A percentile compares a stretch with the other conserved stretches of the same genome.
Evolutionary conservation across 2,113 vertebrate species (phyloP).

Genomic region (Apus apus): DNA sequence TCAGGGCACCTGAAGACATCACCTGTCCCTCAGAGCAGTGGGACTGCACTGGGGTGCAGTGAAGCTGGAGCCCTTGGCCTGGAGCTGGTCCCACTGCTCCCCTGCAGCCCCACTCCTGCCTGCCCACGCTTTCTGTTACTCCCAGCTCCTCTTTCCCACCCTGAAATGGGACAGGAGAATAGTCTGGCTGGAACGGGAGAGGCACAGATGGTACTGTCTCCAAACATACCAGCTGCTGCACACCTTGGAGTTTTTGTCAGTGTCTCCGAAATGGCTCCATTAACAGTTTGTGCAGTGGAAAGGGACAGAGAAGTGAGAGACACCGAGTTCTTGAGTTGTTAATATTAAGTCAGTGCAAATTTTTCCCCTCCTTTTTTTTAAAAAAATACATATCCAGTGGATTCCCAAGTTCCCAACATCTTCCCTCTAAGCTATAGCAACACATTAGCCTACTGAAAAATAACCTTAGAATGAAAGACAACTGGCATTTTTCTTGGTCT

Average conservation of each 20-base stretch:
- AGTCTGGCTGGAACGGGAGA: constrained; percentile 20
- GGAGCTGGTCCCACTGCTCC: background rate
- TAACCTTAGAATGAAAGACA: background rate
- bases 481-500: background rate
- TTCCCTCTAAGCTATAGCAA: background rate
- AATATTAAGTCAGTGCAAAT: background rate
- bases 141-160: background rate
- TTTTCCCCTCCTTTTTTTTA: background rate
- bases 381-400: background rate
- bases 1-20: background rate
- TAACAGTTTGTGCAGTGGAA: background rate
- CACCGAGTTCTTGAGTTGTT: background rate
- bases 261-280: background rate
- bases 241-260: background rate
- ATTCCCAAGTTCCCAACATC: background rate
- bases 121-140: background rate
- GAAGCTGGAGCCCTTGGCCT: background rate
- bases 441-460: background rate
- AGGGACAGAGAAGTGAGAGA: background rate
- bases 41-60: background rate
- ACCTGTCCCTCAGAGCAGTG: background rate
- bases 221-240: constrained; percentile 38
- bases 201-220: constrained; percentile 36
- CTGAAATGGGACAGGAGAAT: background rate
- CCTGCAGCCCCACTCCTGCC: background rate